phyloP scores from a whole-genome alignment of 2,797 vertebrate species.

The Lagorchestes hirsutus region DNA sequence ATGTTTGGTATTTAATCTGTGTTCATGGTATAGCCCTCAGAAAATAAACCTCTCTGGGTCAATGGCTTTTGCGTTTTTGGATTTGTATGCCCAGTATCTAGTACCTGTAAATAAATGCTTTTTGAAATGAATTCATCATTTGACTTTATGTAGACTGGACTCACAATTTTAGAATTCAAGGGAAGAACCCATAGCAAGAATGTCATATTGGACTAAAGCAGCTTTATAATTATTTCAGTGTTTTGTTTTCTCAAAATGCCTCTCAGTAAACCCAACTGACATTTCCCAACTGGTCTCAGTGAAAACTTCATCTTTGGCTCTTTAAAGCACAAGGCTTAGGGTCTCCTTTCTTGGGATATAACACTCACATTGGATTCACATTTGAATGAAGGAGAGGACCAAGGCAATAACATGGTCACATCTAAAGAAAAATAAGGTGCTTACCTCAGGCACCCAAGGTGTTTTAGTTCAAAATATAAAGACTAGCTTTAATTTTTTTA shows the following conservation, averaged over 20 bases:
- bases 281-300: not conserved
- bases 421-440: not conserved
- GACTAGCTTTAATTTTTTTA: not conserved
- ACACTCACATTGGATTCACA: not conserved
- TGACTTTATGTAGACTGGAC: not conserved
- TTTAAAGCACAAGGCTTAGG: not conserved
- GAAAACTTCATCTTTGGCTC: not conserved
- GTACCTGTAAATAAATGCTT: not conserved
- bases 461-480: not conserved
- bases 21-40: not conserved
- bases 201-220: not conserved
- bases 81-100: not conserved
- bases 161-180: slow-evolving; percentile 29
- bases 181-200: not conserved
- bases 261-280: not conserved
- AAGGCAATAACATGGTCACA: not conserved
- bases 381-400: not conserved
- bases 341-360: not conserved
- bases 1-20: not conserved
- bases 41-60: not conserved
- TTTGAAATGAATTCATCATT: not conserved
- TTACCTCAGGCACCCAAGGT: not conserved
- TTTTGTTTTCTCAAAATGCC: slow-evolving; percentile 28
- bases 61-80: not conserved
- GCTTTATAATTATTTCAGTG: not conserved